Conservation (phyloP, 2,113 vertebrate species). For the Dissostichus mawsoni region DNA sequence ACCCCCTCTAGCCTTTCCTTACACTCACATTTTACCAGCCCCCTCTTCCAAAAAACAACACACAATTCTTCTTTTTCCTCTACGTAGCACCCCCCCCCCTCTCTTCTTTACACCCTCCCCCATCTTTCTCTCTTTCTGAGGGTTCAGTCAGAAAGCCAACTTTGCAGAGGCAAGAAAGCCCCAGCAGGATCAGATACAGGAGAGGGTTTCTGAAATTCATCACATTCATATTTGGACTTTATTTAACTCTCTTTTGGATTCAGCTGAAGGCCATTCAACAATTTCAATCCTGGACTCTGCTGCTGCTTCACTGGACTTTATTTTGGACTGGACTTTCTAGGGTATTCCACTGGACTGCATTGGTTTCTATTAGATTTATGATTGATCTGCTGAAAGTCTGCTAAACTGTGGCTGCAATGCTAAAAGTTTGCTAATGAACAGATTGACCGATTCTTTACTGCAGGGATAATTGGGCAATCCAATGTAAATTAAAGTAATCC, state of each 20-base stretch:
- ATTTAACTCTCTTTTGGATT: conserved; percentile 35
- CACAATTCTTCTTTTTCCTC: conserved; percentile 80
- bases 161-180: conserved; percentile 66
- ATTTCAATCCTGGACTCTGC: conserved; percentile 14
- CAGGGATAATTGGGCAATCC: neutral
- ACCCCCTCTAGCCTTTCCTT: conserved; percentile 53
- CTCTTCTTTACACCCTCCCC: conserved; percentile 51
- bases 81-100: conserved; percentile 64
- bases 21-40: conserved; percentile 73
- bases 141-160: conserved; percentile 65
- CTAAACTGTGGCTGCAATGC: conserved; percentile 8
- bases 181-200: conserved; percentile 53
- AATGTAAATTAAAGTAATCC: conserved; percentile 14
- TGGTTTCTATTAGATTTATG: conserved; percentile 8
- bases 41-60: conserved; percentile 75
- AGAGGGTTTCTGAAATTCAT: conserved; percentile 35
- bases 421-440: conserved; percentile 46
- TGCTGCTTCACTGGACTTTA: conserved; percentile 45
- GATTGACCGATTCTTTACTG: conserved; percentile 25
- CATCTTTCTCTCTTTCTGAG: conserved; percentile 63
- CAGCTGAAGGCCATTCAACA: conserved; percentile 15
- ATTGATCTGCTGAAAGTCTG: conserved; percentile 9
- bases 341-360: conserved; percentile 24
- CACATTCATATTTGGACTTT: conserved; percentile 42
- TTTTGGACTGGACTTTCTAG: conserved; percentile 42